Evolutionary conservation across 2,113 vertebrate species (phyloP), one percentile per base, ranked within the genome.

Genomic region (Axis porcinus): DNA sequence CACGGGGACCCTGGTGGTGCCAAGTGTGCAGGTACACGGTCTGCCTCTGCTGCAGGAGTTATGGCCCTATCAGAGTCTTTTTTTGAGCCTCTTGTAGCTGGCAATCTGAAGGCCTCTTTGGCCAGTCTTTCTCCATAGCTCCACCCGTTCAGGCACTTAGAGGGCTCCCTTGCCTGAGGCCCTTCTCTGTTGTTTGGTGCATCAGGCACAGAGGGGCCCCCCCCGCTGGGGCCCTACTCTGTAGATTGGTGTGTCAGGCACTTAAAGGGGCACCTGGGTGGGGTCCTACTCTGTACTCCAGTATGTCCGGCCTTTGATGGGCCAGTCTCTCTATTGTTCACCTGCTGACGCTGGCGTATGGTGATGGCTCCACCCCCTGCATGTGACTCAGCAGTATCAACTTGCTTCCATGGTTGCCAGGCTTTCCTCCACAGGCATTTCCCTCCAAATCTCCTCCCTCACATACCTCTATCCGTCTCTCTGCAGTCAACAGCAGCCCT

Each of bases 301-400:
- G 17, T 36, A n/a, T 36, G 64, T 36, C 17, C 21, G 64, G 64
- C 64, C n/a, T 70, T 36, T 36, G 64, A 21, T 36, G n/a, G n/a
- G n/a, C 64, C 64, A 70, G 64, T 70, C n/a, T 36, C 64, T 70
- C n/a, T 70, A 21, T 0, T 36, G 64, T 36, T 10, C n/a, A 70
- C 17, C n/a, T 70, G 64, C n/a, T 0, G 1, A 70, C 1, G n/a
- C n/a, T 36, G n/a, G 17, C 9, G 0, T 11, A 36, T 1, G 17
- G 2, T 12, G 64, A 36, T 70, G 64, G 64, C 64, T 36, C 64
- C n/a, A 70, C 19, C 64, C n/a, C 4, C 17, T 21, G 11, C 19
- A 70, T 23, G 64, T 12, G 64, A 70, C 17, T 70, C 64, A 70
- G n/a, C 64, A 70, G 19, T 36, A 70, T 36, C 64, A 36, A 3